phyloP scores from a whole-genome alignment of 2,888 invertebrate species.

The Dexiosoma caninum region DNA sequence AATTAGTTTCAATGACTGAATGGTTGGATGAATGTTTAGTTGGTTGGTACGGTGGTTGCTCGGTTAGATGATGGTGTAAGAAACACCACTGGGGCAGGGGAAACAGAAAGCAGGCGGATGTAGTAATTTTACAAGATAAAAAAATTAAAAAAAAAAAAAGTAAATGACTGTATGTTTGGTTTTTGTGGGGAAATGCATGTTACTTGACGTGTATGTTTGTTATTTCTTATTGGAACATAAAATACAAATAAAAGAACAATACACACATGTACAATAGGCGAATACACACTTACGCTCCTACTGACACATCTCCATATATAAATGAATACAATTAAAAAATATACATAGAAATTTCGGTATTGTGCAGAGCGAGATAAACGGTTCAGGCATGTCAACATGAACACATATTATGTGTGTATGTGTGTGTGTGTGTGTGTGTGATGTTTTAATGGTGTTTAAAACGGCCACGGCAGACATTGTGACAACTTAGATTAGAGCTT shows the following conservation, averaged over 20 bases:
- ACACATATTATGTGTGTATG: too few relatives aligned
- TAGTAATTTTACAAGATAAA: constrained; percentile 31
- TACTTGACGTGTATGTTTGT: neutral
- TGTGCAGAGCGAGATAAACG: constrained; percentile 45
- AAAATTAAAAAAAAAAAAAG: too few relatives aligned
- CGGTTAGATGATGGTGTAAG: neutral
- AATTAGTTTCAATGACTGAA: constrained; percentile 52
- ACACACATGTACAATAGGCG: neutral
- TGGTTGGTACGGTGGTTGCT: neutral
- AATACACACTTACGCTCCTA: neutral
- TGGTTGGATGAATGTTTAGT: constrained; percentile 10
- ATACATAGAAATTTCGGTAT: constrained; percentile 21
- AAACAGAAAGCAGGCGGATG: neutral
- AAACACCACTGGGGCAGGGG: neutral
- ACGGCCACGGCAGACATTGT: neutral
- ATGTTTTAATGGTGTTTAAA: neutral
- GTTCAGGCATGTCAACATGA: constrained; percentile 45
- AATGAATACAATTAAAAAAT: neutral
- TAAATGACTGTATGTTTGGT: constrained; percentile 43
- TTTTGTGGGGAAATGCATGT: constrained; percentile 42
- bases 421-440: too few relatives aligned
- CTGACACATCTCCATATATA: neutral
- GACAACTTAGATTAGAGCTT: constrained; percentile 33
- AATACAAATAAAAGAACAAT: constrained; percentile 11
- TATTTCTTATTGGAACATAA: constrained; percentile 15